Evolutionary conservation across 2,113 vertebrate species (phyloP).

Genomic region (Grus americana): DNA sequence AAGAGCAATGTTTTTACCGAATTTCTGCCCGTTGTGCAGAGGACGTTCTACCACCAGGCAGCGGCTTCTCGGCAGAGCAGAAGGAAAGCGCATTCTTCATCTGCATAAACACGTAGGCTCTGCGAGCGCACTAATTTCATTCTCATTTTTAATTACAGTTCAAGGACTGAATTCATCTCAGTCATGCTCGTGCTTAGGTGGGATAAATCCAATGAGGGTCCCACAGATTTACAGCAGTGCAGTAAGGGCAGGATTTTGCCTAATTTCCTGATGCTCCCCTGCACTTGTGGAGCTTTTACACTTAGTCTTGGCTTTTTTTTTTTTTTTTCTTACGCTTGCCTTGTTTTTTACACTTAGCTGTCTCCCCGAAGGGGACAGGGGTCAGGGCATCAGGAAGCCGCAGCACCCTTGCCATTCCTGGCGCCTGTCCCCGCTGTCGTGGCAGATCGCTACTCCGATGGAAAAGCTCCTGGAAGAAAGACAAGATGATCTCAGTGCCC

Average conservation of each 20-base stretch:
- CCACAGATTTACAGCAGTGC: neutral
- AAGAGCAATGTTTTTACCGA: rapidly evolving
- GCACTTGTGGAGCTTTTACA: rapidly evolving
- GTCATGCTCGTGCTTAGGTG: neutral
- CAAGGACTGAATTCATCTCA: neutral
- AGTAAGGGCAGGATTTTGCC: neutral
- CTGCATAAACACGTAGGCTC: neutral
- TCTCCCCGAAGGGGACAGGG: rapidly evolving
- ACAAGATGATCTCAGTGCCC: neutral
- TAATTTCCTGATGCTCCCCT: neutral
- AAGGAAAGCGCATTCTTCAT: neutral
- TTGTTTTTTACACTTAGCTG: rapidly evolving
- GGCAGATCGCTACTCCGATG: rapidly evolving
- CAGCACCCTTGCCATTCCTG: rapidly evolving
- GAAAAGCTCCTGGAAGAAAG: neutral
- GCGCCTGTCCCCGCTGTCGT: rapidly evolving
- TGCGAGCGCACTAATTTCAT: neutral
- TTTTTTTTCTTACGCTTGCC: neutral
- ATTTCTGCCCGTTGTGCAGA: neutral
- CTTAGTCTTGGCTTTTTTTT: neutral
- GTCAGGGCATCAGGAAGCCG: rapidly evolving
- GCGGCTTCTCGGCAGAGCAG: neutral
- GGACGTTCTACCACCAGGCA: neutral
- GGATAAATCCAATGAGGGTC: neutral
- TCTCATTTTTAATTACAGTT: neutral